Evolutionary conservation across 2,113 vertebrate genomes (phyloP), one percentile per base, ranked within the genome.

Genomic region (Piaya cayana): DNA sequence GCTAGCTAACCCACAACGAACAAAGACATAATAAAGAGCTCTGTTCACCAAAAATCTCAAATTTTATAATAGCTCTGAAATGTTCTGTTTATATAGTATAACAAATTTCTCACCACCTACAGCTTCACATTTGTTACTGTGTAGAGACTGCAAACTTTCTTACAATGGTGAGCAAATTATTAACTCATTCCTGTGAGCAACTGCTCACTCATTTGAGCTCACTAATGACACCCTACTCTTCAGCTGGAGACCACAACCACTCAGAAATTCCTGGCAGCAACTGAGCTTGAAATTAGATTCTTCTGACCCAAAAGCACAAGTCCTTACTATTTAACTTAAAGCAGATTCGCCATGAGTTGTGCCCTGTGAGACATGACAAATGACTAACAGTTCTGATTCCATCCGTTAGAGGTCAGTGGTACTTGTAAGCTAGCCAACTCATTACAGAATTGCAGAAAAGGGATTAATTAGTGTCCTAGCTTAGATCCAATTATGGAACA

Each of bases 391-490:
- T 93, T 95, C 94, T 95, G 90, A 93, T 92, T 68, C 80, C 76
- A 95, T 86, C 94, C 96, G 36, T 97, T 93, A 94, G 95, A 96
- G 95, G 94, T 97, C 95, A 96, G 88, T 95, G 92, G 94, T 92
- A 94, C 82, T 96, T 97, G 90, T 95, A 95, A 93, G 37, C 43
- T 68, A 88, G 94, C 95, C 96, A 97, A 96, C 90, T 96, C 90
- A 96, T 97, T 94, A 97, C 82, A 86, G 82, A 74, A 26, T 75
- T 15, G 34, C 80, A 83, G 90, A 71, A 92, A 87, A 81, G 52
- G 94, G 92, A 96, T 95, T 95, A 96, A 95, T 97, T 96, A 96
- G 88, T 91, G 86, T 86, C 92, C 91, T 63, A 88, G 55, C 52
- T 93, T 74, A 60, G 68, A 86, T 96, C 93, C 94, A 95, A 88